phyloP scores from a whole-genome alignment of 2,797 vertebrate species.

The Podargus strigoides region DNA sequence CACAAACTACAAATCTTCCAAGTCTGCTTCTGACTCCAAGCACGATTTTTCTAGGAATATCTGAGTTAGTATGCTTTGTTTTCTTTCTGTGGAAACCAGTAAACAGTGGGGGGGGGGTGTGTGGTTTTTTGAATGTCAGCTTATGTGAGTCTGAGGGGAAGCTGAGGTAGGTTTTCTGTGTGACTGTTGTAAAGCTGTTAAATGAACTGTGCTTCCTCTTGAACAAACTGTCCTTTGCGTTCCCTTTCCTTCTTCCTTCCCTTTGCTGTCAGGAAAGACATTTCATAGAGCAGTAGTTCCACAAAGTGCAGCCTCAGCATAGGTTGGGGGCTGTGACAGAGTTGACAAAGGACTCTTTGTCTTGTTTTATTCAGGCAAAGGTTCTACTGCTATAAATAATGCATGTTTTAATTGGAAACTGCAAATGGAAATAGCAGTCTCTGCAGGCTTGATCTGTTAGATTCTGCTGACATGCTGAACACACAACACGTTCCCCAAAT shows the following conservation, averaged over 20 bases:
- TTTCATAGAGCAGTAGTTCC: not conserved
- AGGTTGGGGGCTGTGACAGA: not conserved
- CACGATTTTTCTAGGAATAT: not conserved
- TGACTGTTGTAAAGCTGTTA: not conserved
- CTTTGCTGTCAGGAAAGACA: not conserved
- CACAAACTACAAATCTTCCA: not conserved
- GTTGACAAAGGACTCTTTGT: not conserved
- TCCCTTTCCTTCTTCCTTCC: not conserved
- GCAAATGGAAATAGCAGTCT: not conserved
- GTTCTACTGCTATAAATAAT: conserved; percentile 41
- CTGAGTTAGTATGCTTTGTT: not conserved
- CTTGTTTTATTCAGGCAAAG: not conserved
- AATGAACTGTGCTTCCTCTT: not conserved
- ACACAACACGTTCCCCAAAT: not conserved
- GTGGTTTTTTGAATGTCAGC: not conserved
- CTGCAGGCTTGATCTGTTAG: not conserved
- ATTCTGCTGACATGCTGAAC: not conserved
- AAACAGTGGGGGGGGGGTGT: not conserved
- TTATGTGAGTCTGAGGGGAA: not conserved
- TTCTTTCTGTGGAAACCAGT: not conserved
- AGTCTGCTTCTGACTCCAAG: not conserved
- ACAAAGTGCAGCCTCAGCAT: not conserved
- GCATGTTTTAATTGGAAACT: conserved; percentile 31
- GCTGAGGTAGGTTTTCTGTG: not conserved
- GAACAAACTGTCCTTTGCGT: not conserved